phyloP scores from a whole-genome alignment of 2,888 invertebrate species.

The Volucella bombylans region DNA sequence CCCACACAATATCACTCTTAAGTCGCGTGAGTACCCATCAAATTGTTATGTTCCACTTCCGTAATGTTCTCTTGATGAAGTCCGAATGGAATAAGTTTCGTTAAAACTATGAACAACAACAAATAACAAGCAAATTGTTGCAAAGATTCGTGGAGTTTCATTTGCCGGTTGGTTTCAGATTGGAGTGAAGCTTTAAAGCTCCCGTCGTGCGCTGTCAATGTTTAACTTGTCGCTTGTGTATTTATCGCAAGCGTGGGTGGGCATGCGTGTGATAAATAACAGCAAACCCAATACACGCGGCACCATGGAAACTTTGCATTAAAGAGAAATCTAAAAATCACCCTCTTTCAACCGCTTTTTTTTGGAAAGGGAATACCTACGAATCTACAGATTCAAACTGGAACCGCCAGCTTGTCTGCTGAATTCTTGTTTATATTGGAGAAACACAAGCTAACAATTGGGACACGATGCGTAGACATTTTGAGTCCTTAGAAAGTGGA shows the following conservation, averaged over 20 bases:
- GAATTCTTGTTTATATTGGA: conserved; percentile 23
- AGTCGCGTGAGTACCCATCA: not conserved
- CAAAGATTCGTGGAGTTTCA: conserved; percentile 55
- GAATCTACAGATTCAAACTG: conserved; percentile 37
- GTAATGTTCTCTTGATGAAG: not conserved
- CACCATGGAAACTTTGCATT: conserved; percentile 13
- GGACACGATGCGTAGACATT: not conserved
- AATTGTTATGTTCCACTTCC: conserved; percentile 59
- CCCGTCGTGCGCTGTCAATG: conserved; percentile 4
- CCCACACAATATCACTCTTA: conserved; percentile 3
- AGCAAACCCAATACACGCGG: not conserved
- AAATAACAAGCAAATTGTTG: conserved; percentile 53
- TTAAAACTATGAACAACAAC: conserved; percentile 1
- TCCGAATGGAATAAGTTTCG: conserved; percentile 7
- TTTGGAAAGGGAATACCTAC: conserved; percentile 10
- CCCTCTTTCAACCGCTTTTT: not conserved
- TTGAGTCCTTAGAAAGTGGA: not conserved
- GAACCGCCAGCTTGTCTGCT: conserved; percentile 57
- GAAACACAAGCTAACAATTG: not conserved
- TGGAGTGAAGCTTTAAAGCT: conserved; percentile 42
- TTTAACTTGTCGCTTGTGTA: not conserved
- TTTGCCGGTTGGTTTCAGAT: conserved; percentile 50
- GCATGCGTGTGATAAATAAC: conserved; percentile 46
- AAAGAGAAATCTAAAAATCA: conserved; percentile 2
- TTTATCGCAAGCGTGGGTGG: conserved; percentile 30